A percentile compares a stretch with the other conserved stretches of the same genome.
These are phyloP conservation scores for Cephalopholis sonnerati DNA, from an alignment of 2,113 vertebrate genomes.

Conservation along the genomic window DNA sequence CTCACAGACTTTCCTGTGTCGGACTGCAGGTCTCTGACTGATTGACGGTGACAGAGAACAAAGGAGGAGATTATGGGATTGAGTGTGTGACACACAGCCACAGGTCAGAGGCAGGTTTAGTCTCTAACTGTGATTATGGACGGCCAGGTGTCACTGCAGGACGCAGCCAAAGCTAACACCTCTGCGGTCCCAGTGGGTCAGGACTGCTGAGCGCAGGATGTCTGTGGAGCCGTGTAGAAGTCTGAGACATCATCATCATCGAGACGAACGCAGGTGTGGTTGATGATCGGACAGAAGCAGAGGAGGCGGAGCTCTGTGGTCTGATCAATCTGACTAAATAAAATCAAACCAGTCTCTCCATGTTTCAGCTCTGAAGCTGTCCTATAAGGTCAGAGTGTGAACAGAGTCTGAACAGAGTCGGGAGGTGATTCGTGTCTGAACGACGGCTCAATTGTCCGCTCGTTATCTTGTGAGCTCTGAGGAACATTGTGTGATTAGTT, in stretches of 20 bases:
- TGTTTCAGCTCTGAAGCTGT: neutral
- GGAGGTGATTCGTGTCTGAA: neutral
- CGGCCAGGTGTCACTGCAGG: constrained; percentile 57
- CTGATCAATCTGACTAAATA: no score
- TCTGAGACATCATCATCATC: neutral
- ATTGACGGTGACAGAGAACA: constrained; percentile 77
- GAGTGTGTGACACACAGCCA: constrained; percentile 58
- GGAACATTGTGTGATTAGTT: constrained; percentile 29
- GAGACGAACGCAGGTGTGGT: neutral
- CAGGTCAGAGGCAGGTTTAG: constrained; percentile 61
- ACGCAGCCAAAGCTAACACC: constrained; percentile 11
- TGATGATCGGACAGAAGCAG: neutral
- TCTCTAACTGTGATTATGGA: constrained; percentile 61
- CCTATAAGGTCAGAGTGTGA: constrained; percentile 5
- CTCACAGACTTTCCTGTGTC: constrained; percentile 37
- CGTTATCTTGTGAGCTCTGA: constrained; percentile 29
- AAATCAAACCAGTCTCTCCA: no score
- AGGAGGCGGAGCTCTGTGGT: no score
- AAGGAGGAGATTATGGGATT: constrained; percentile 75
- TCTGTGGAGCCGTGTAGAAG: neutral
- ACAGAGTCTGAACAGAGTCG: neutral
- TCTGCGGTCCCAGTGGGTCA: constrained; percentile 17
- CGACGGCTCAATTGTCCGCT: constrained; percentile 22
- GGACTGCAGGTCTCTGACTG: constrained; percentile 47
- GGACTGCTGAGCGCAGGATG: neutral